These are phyloP conservation scores for Phania funesta DNA, from an alignment of 2,888 invertebrate genomes.

Conservation along the genomic window DNA sequence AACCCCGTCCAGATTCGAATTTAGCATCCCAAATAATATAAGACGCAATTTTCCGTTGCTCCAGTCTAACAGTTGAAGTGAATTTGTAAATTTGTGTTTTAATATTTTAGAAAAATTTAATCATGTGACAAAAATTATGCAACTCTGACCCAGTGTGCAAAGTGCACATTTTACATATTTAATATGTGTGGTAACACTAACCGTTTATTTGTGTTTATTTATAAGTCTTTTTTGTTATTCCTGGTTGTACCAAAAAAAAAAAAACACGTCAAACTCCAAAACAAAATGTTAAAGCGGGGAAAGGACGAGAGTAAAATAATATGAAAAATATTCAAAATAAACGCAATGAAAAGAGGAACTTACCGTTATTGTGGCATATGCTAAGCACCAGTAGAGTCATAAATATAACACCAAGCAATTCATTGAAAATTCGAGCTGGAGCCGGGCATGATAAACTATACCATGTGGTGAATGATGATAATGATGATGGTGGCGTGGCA, in stretches of 20 bases:
- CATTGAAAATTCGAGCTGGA: constrained; percentile 47
- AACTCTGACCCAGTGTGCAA: not conserved
- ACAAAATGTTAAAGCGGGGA: not conserved
- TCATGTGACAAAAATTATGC: not conserved
- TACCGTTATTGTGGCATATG: constrained; percentile 65
- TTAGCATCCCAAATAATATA: too few relatives aligned
- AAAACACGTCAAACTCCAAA: not conserved
- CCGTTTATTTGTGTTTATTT: constrained; percentile 49
- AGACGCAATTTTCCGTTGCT: too few relatives aligned
- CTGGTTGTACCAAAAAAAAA: not conserved
- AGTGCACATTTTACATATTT: not conserved
- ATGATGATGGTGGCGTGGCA: not conserved
- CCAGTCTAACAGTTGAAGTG: too few relatives aligned
- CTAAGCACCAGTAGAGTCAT: constrained; percentile 59
- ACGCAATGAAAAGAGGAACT: constrained; percentile 36
- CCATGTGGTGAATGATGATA: constrained; percentile 1
- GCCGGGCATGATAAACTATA: constrained; percentile 15
- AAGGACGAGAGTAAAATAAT: too few relatives aligned
- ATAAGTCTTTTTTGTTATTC: constrained; percentile 30
- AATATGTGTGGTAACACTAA: constrained; percentile 15
- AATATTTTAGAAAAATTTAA: not conserved
- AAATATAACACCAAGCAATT: constrained; percentile 61
- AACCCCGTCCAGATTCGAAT: too few relatives aligned
- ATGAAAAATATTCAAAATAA: too few relatives aligned
- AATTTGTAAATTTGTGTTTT: too few relatives aligned